These are phyloP conservation scores for Phycodurus eques DNA, from an alignment of 2,113 vertebrate genomes.

Conservation along the genomic window DNA sequence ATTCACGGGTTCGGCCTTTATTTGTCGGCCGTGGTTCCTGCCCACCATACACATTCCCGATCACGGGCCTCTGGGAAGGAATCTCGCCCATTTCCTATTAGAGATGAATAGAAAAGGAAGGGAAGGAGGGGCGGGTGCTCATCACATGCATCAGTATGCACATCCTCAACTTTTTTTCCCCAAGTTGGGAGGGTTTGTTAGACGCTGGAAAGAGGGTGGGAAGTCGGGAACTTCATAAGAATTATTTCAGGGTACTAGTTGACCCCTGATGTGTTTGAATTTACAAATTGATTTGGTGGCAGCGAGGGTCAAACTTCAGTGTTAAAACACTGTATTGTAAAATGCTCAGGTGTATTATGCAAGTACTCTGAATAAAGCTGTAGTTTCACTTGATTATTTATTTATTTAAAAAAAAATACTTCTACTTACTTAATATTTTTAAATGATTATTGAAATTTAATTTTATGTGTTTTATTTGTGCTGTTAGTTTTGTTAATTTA, in stretches of 20 bases:
- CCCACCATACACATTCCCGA: slow-evolving; percentile 61
- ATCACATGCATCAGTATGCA: slow-evolving; percentile 63
- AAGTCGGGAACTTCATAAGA: neutral
- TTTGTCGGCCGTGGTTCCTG: slow-evolving; percentile 68
- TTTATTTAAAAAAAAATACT: too few relatives aligned
- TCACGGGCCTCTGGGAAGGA: slow-evolving; percentile 54
- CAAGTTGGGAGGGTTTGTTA: slow-evolving; percentile 31
- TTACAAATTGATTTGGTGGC: neutral
- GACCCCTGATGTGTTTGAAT: neutral
- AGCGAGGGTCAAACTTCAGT: neutral
- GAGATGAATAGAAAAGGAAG: slow-evolving; percentile 18
- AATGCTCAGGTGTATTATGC: neutral
- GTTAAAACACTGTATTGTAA: neutral
- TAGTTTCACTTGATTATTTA: too few relatives aligned
- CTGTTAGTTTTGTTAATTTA: too few relatives aligned
- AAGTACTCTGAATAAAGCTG: too few relatives aligned
- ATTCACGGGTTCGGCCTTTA: slow-evolving; percentile 69
- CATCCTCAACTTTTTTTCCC: slow-evolving; percentile 49
- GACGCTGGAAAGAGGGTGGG: slow-evolving; percentile 4
- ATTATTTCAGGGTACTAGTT: neutral
- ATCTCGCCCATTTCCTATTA: slow-evolving; percentile 68
- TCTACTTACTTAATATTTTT: too few relatives aligned
- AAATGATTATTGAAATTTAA: too few relatives aligned
- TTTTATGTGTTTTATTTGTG: too few relatives aligned
- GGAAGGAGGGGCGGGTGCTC: slow-evolving; percentile 11